Conservation (phyloP, 1,140 invertebrate species). For the Vollenhovia emeryi region DNA sequence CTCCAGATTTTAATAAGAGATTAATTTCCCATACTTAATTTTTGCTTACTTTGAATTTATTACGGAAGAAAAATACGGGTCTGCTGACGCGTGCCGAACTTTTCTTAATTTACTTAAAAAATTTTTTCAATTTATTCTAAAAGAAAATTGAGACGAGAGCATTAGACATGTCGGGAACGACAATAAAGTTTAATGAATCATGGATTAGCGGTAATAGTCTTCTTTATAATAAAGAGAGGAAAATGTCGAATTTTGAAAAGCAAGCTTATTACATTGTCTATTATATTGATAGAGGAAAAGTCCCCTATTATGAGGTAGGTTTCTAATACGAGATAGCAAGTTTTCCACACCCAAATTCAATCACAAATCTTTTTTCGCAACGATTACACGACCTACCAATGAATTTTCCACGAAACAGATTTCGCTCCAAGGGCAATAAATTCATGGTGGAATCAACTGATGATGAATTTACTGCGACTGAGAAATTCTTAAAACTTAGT, state of each 20-base stretch:
- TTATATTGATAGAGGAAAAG: no score
- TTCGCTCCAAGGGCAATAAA: no score
- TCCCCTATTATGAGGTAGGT: no score
- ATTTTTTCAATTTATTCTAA: neutral
- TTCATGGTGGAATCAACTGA: no score
- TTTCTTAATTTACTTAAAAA: constrained; percentile 8
- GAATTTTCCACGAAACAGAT: no score
- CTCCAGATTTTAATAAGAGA: neutral
- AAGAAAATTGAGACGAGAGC: neutral
- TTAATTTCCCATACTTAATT: neutral
- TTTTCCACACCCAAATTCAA: no score
- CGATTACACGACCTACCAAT: no score
- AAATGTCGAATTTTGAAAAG: neutral
- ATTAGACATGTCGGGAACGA: neutral
- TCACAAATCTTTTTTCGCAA: no score
- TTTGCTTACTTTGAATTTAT: neutral
- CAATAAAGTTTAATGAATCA: neutral
- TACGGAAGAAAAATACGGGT: neutral
- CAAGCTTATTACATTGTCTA: no score
- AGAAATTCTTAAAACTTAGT: neutral
- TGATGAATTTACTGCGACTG: no score
- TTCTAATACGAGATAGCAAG: no score
- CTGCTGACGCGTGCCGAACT: neutral
- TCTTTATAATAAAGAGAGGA: neutral
- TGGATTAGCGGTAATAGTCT: neutral